A percentile compares a stretch with the other conserved stretches of the same genome.
phyloP scores from a whole-genome alignment of 2,888 invertebrate genomes.

The Hypselothyrea guttata region DNA sequence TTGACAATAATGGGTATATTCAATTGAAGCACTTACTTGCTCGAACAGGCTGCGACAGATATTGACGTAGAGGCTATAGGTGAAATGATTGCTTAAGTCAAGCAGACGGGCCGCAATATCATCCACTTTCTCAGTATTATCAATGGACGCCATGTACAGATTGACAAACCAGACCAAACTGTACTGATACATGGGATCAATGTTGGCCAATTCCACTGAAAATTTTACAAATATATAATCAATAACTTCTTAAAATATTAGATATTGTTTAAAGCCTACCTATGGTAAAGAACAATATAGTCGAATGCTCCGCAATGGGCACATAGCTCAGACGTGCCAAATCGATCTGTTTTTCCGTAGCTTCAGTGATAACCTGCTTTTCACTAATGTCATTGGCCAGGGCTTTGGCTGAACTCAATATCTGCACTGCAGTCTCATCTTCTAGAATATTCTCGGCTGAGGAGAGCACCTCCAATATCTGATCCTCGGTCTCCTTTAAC shows the following conservation, averaged over 20 bases:
- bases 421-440: slow-evolving; percentile 94
- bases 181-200: slow-evolving; percentile 99
- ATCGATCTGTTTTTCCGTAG: slow-evolving; percentile 95
- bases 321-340: slow-evolving; percentile 91
- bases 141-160: slow-evolving; percentile 92
- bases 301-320: slow-evolving; percentile 94
- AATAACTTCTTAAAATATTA: slow-evolving; percentile 13
- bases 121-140: slow-evolving; percentile 92
- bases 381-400: slow-evolving; percentile 95
- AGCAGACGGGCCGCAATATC: slow-evolving; percentile 88
- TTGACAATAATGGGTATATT: slow-evolving; percentile 46
- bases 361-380: slow-evolving; percentile 94
- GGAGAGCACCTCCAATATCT: slow-evolving; percentile 90
- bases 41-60: slow-evolving; percentile 97
- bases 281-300: slow-evolving; percentile 95
- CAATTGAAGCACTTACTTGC: slow-evolving; percentile 84
- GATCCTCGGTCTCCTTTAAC: slow-evolving; percentile 94
- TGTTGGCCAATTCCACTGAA: slow-evolving; percentile 91
- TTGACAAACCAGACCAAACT: slow-evolving; percentile 97
- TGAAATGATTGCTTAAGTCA: slow-evolving; percentile 91
- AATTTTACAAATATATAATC: slow-evolving; percentile 27
- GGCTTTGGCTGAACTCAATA: slow-evolving; percentile 94
- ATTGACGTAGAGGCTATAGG: slow-evolving; percentile 93
- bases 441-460: slow-evolving; percentile 92
- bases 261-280: slow-evolving; percentile 83